These are phyloP conservation scores for Zapornia atra DNA, from an alignment of 2,113 vertebrate genomes.

Conservation along the genomic window DNA sequence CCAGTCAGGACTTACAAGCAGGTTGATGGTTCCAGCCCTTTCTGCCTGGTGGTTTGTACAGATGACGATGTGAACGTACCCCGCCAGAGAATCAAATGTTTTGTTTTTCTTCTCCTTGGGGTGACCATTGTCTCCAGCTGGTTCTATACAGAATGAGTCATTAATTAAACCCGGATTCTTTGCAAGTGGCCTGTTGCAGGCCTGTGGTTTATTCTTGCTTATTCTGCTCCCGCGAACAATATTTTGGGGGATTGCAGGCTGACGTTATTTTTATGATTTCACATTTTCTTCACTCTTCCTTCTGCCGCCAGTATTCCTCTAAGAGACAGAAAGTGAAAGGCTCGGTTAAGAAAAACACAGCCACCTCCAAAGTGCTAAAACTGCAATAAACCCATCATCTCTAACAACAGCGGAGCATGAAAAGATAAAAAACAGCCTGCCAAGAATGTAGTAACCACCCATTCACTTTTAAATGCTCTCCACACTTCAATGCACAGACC, in stretches of 20 bases:
- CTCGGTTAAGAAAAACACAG: constrained; percentile 79
- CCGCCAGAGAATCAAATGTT: constrained; percentile 55
- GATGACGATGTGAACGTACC: constrained; percentile 51
- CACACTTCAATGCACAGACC: constrained; percentile 95
- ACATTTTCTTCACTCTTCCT: constrained; percentile 66
- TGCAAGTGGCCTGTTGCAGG: constrained; percentile 64
- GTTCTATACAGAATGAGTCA: constrained; percentile 70
- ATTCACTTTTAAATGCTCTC: constrained; percentile 99
- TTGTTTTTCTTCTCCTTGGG: constrained; percentile 72
- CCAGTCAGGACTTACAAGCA: background rate
- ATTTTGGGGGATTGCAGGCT: constrained; percentile 46
- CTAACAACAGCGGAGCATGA: constrained; percentile 90
- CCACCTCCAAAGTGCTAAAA: constrained; percentile 93
- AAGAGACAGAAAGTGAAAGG: constrained; percentile 75
- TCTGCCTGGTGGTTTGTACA: background rate
- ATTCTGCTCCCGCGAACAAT: constrained; percentile 62
- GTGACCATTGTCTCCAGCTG: constrained; percentile 72
- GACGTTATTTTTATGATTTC: constrained; percentile 53
- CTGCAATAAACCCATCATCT: constrained; percentile 98
- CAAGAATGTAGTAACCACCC: constrained; percentile 92
- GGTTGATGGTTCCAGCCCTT: background rate
- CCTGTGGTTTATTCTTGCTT: constrained; percentile 56
- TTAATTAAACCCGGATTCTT: constrained; percentile 77
- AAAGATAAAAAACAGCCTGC: constrained; percentile 89
- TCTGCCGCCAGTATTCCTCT: constrained; percentile 65